Base-by-base conservation (phyloP, 2,113 vertebrate genomes). In the Phaethon lepturus region DNA sequence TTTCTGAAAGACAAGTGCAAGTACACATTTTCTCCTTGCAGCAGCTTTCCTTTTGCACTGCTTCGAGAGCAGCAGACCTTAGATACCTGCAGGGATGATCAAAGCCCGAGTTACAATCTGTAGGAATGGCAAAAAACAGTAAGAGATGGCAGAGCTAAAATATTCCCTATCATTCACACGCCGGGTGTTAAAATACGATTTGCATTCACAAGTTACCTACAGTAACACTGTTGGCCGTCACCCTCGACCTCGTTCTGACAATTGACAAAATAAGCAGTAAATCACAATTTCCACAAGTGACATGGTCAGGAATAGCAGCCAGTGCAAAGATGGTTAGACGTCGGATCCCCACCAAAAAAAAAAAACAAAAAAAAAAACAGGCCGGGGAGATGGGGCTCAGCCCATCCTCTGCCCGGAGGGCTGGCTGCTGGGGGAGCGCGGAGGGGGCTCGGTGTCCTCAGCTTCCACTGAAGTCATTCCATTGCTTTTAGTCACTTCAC, bases 401-500 rank as follows among this genome's bases (percentile, higher is more conserved):
- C 19, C 14, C 0, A 0, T 52, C n/a, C 33, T 62, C 68, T 76
- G 79, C 44, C 55, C 0, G 0, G 11, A 66, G 53, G 66, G 29
- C 19, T 92, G 88, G 66, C 66, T 88, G 58, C 47, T 59, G 23
- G 40, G 7, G 31, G 66, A 52, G 11, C 44, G 26, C 6, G 2
- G 29, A 35, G 7, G 3, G 18, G 17, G 22, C 22, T 72, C 1
- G 0, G 15, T 55, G 68, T 76, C 83, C 79, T 89, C 83, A 68
- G 53, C 90, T 84, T 42, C 52, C 56, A 75, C 68, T 50, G 38
- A 73, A 93, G 86, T 42, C 14, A 73, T 93, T 89, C 80, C 80
- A 84, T 29, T 67, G 62, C 86, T 93, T 95, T 95, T 76, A 95
- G 86, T 82, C 79, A 87, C 83, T 94, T 89, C 69, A 92, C 29